Base-by-base conservation (phyloP, 2,888 invertebrate genomes). In the Muschampia plurimacula region DNA sequence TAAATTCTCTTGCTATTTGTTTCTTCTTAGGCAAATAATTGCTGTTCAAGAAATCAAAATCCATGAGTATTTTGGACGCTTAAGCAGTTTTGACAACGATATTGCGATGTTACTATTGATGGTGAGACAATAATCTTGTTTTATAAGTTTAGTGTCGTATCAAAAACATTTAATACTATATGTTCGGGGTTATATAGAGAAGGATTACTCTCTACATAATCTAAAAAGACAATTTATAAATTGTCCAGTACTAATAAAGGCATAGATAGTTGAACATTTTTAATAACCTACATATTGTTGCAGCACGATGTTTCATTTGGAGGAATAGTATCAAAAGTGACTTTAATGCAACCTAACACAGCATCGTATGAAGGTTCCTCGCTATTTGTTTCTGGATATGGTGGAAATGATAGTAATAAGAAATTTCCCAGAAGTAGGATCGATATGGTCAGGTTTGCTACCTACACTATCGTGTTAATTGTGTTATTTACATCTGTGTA, bases 41-140 rank as follows among this genome's bases (percentile, higher is more conserved):
- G 74, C 82, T 3, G 88, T 89, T 2, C 15, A 82, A 36, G 86
- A 88, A 36, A 74, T 87, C 69, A 92, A 91, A 83, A 74, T 80
- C 15, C 92, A 93, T 74, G 92, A 93, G 78, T 93, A 89, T 80
- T 92, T 81, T 76, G 80, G 78, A 72, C 80, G 85, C 69, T 69
- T 75, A 52, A 82, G 80, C 75, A 74, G 75, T 36, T 77, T 87
- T 66, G 88, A 92, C 78, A 93, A 93, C 72, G 92, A 93, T 74
- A 90, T 93, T 66, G 92, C 93, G 6, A 74, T 92, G 69, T 73
- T 91, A 12, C 60, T 88, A 28, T 77, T 92, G 32, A 77, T 87
- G 82, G 32, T 32, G 2, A 32, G 2, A 32, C 2, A 32, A 4
- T 32, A 32, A 32, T 4, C 2, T 32, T 4, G 2, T 32, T 32